Percentiles rank a stretch among this genome's conserved stretches.
These are phyloP conservation scores for Pseudomyrmex flavicornis DNA, from an alignment of 1,140 invertebrate species.

Conservation along the genomic window DNA sequence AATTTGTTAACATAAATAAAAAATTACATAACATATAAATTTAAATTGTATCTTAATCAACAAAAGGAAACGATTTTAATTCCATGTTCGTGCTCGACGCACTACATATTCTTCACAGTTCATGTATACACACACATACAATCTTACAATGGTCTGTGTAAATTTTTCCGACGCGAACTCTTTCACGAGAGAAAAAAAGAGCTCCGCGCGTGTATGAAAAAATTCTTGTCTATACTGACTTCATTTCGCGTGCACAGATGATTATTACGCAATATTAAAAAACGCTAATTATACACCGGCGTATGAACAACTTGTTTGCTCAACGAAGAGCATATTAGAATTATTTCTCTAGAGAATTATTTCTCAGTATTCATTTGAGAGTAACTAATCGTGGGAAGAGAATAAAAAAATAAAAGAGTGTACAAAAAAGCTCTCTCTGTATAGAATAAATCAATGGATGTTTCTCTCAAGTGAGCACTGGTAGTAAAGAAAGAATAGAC, in stretches of 20 bases:
- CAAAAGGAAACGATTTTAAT: conserved; percentile 5
- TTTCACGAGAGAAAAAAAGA: conserved; percentile 63
- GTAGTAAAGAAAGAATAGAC: too few species aligned
- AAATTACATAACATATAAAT: conserved; percentile 40
- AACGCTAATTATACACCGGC: conserved; percentile 51
- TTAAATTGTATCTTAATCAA: conserved; percentile 28
- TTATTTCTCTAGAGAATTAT: conserved; percentile 16
- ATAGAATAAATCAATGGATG: conserved; percentile 10
- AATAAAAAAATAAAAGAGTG: neutral
- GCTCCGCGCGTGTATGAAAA: conserved; percentile 46
- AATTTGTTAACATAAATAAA: neutral
- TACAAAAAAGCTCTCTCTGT: neutral
- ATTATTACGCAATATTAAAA: conserved; percentile 51
- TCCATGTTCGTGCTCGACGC: conserved; percentile 19
- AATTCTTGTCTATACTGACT: conserved; percentile 47
- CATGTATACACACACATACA: neutral
- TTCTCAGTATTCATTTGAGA: conserved; percentile 9
- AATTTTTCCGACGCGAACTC: conserved; percentile 48
- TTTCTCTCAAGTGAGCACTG: too few species aligned
- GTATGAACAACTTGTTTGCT: conserved; percentile 18
- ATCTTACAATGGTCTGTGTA: conserved; percentile 34
- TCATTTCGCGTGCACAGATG: conserved; percentile 15
- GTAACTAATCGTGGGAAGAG: conserved; percentile 20
- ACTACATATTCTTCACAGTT: neutral
- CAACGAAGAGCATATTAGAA: conserved; percentile 6